A percentile compares a stretch with the other conserved stretches of the same genome.
phyloP scores from a whole-genome alignment of 2,113 vertebrate genomes.

The Myrmophylax atrothorax region DNA sequence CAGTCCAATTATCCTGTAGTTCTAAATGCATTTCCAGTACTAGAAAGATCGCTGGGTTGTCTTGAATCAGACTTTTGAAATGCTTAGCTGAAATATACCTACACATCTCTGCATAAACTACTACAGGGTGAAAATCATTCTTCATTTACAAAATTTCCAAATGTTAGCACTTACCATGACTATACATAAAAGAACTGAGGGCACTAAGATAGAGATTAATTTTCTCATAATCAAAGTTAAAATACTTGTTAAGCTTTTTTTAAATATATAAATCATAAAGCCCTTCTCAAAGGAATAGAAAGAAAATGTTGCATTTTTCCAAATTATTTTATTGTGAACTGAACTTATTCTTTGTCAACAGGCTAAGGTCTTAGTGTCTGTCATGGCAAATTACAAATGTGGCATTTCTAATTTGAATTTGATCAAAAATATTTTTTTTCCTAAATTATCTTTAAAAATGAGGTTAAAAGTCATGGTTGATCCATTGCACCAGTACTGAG shows the following conservation, averaged over 20 bases:
- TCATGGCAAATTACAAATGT: background rate
- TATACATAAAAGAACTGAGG: background rate
- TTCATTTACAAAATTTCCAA: constrained; percentile 6
- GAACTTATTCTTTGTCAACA: background rate
- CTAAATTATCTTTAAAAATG: background rate
- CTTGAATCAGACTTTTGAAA: constrained; percentile 33
- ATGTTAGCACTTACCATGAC: background rate
- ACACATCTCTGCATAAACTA: background rate
- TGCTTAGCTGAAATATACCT: background rate
- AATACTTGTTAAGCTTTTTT: background rate
- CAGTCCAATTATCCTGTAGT: constrained; percentile 64
- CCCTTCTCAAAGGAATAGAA: background rate
- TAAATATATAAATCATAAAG: background rate
- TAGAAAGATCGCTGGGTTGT: constrained; percentile 55
- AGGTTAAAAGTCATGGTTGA: background rate
- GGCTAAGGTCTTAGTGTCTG: background rate
- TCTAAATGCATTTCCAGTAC: constrained; percentile 45
- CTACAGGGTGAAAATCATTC: background rate
- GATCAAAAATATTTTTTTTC: background rate
- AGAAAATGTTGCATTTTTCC: background rate
- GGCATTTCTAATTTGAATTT: background rate
- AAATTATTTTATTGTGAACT: background rate
- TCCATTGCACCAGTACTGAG: background rate
- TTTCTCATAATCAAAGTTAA: constrained; percentile 27
- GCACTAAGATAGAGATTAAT: background rate